Percentiles rank a stretch among this genome's conserved stretches.
These are phyloP conservation scores for Hydrocynus forskahlii DNA, from an alignment of 2,797 vertebrate species.

Conservation along the genomic window DNA sequence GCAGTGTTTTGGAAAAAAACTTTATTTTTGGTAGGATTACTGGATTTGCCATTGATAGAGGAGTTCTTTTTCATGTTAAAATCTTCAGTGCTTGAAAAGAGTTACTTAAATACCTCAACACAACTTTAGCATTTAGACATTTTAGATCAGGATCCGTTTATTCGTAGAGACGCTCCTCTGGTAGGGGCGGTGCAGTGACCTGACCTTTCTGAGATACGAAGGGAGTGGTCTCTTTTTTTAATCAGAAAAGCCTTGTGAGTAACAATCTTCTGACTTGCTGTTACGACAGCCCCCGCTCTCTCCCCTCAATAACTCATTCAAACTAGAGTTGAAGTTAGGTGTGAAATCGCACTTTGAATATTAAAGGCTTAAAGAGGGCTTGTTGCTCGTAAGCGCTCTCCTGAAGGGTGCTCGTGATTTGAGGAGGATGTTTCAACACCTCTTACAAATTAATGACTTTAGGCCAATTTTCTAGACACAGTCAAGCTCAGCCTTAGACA, in stretches of 20 bases:
- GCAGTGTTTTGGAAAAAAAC: constrained; percentile 50
- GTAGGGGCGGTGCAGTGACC: constrained; percentile 46
- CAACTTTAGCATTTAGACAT: constrained; percentile 33
- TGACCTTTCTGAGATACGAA: constrained; percentile 26
- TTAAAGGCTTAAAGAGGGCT: not conserved
- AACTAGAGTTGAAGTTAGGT: constrained; percentile 47
- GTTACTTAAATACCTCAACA: constrained; percentile 61
- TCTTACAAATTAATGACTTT: constrained; percentile 2
- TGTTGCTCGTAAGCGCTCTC: constrained; percentile 21
- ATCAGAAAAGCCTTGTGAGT: constrained; percentile 44
- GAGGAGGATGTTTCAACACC: constrained; percentile 14
- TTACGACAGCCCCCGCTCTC: constrained; percentile 47
- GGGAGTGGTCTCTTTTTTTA: constrained; percentile 35
- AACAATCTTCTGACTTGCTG: constrained; percentile 48
- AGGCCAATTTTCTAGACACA: constrained; percentile 27
- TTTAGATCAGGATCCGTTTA: constrained; percentile 38
- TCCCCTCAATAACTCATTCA: constrained; percentile 25
- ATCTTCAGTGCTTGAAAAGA: constrained; percentile 55
- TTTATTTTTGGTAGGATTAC: constrained; percentile 52
- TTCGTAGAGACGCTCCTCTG: constrained; percentile 52
- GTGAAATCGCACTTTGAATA: constrained; percentile 43
- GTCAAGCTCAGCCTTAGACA: not conserved
- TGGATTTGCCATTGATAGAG: constrained; percentile 38
- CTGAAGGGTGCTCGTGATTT: constrained; percentile 30
- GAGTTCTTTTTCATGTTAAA: constrained; percentile 41